phyloP scores from a whole-genome alignment of 2,797 vertebrate genomes.

The Setipinna tenuifilis region DNA sequence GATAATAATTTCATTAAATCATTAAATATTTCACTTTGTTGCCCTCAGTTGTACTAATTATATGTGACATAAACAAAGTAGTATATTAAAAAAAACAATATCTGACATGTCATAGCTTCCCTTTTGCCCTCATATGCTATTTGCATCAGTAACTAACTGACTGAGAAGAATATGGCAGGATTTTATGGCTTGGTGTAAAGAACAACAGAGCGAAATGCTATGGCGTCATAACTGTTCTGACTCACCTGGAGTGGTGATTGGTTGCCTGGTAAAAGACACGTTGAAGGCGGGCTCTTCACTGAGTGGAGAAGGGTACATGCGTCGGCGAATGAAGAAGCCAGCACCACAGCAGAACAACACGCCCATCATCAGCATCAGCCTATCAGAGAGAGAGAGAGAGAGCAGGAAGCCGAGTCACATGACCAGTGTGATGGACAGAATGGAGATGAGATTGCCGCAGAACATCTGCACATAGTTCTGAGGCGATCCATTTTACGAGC shows the following conservation, averaged over 20 bases:
- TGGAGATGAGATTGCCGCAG: not conserved
- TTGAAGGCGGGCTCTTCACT: slow-evolving; percentile 92
- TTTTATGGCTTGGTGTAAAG: too few species aligned
- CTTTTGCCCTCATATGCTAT: too few species aligned
- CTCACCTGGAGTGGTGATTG: slow-evolving; percentile 84
- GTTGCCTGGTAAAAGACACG: slow-evolving; percentile 93
- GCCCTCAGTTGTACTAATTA: too few species aligned
- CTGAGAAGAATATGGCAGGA: too few species aligned
- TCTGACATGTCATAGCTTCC: too few species aligned
- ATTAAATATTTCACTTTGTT: too few species aligned
- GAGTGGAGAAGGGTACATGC: slow-evolving; percentile 90
- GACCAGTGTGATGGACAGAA: not conserved
- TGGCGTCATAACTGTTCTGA: too few species aligned
- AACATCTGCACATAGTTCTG: not conserved
- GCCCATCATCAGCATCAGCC: slow-evolving; percentile 97
- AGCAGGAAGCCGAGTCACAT: not conserved
- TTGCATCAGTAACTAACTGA: too few species aligned
- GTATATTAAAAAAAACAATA: too few species aligned
- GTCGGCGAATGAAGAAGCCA: slow-evolving; percentile 91
- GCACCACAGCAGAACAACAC: slow-evolving; percentile 95
- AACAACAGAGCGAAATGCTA: too few species aligned
- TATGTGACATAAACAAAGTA: too few species aligned
- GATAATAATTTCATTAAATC: too few species aligned
- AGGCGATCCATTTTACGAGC: not conserved
- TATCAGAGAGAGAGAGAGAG: slow-evolving; percentile 58